A percentile compares a stretch with the other conserved stretches of the same genome.
phyloP scores from a whole-genome alignment of 2,113 vertebrate genomes.

The Euleptes europaea region DNA sequence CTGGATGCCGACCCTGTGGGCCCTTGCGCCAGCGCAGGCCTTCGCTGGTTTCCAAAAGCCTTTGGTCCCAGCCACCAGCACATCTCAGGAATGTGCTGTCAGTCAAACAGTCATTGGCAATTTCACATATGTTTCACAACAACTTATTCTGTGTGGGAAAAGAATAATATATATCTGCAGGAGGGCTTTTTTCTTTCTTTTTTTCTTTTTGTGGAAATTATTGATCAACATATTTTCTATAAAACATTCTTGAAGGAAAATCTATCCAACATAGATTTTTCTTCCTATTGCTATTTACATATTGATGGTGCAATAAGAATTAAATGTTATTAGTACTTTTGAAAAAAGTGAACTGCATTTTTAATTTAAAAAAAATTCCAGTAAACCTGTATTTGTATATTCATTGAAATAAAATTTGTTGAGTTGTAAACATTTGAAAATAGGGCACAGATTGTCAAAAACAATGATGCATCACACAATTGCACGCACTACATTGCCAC shows the following conservation, averaged over 20 bases:
- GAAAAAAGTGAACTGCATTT: background rate
- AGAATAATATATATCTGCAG: too few relatives aligned
- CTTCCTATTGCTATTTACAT: background rate
- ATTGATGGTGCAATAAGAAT: background rate
- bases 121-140: too few relatives aligned
- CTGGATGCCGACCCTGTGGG: too few relatives aligned
- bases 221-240: too few relatives aligned
- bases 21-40: too few relatives aligned
- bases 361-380: background rate
- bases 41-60: too few relatives aligned
- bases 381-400: background rate
- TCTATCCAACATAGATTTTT: background rate
- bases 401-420: background rate
- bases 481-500: background rate
- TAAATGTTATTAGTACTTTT: background rate
- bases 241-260: background rate
- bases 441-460: constrained; percentile 6
- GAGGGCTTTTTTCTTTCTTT: too few relatives aligned
- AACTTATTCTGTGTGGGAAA: too few relatives aligned
- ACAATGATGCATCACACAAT: background rate
- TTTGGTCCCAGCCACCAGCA: too few relatives aligned
- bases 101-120: too few relatives aligned
- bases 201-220: too few relatives aligned
- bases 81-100: too few relatives aligned
- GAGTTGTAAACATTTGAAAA: constrained; percentile 2